Evolutionary conservation across 2,113 vertebrate genomes (phyloP), one percentile per base, ranked within the genome.

Genomic region (Gymnorhina tibicen): DNA sequence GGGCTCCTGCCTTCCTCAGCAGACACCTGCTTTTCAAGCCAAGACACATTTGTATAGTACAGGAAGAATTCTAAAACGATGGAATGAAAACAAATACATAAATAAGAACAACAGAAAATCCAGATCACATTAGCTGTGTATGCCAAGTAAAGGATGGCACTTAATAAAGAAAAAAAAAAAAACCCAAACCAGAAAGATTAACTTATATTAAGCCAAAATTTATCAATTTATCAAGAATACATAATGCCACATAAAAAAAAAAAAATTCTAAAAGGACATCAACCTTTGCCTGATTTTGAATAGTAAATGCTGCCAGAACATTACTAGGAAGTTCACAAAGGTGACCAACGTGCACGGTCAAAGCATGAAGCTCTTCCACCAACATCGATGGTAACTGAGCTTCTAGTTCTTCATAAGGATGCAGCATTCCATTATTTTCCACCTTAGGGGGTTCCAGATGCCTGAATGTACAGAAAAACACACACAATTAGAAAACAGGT

Each of bases 231-330:
- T 58, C n/a, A 24, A 59, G 22, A 70, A 41, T 41, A 63, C 1
- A 14, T 46, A 85, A 58, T 46, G 28, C 49, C 44, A 79, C 41
- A 70, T 35, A 60, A 84, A 86, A 55, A 79, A 27, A 27, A 9
- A 27, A 24, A 59, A 91, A 74, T 10, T 63, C 77, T 44, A 53
- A 69, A 64, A 74, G 92, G 6, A 80, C 44, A 67, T 27, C 85
- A 96, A 98, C 99, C 99, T 99, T 99, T 97, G 98, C 99, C n/a
- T 98, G 98, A 82, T 99, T 99, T 94, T 98, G 98, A 89, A 99
- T 98, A 28, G 98, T 98, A 96, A 99, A 98, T 60, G 98, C 98
- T 96, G 98, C 98, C 87, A 98, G 98, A 91, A 99, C 85, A 63
- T 74, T 97, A 93, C 95, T 97, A 79, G 99, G 98, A 81, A 99